These are phyloP conservation scores for Hydrophis major DNA, from an alignment of 2,797 vertebrate species.

Conservation along the genomic window DNA sequence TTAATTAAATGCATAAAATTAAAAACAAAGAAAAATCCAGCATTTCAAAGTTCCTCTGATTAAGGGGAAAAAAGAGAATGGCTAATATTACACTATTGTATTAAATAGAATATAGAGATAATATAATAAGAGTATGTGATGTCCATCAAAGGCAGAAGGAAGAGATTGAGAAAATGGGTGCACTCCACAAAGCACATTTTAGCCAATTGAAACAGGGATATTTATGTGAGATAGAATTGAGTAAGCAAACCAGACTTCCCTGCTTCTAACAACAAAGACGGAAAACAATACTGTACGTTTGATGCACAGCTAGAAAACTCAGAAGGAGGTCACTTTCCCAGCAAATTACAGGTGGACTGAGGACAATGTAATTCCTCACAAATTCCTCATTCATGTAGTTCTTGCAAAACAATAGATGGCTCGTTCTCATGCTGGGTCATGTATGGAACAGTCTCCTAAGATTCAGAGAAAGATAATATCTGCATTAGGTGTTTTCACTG, in stretches of 20 bases:
- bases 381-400: not conserved
- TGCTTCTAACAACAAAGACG: not conserved
- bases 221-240: not conserved
- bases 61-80: not conserved
- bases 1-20: not conserved
- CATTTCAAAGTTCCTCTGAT: not conserved
- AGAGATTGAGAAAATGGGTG: not conserved
- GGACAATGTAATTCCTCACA: not conserved
- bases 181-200: not conserved
- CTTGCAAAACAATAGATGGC: not conserved
- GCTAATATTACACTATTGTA: not conserved
- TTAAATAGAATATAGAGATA: not conserved
- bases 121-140: not conserved
- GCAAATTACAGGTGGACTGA: not conserved
- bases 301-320: not conserved
- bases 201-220: not conserved
- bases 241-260: not conserved
- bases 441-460: not conserved
- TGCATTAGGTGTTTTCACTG: not conserved
- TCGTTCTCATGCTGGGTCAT: not conserved
- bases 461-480: not conserved
- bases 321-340: not conserved
- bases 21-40: not conserved
- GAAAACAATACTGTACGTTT: not conserved
- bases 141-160: not conserved